A percentile compares a stretch with the other conserved stretches of the same genome.
These are phyloP conservation scores for Watsonalla binaria DNA, from an alignment of 2,888 invertebrate genomes.

Conservation along the genomic window DNA sequence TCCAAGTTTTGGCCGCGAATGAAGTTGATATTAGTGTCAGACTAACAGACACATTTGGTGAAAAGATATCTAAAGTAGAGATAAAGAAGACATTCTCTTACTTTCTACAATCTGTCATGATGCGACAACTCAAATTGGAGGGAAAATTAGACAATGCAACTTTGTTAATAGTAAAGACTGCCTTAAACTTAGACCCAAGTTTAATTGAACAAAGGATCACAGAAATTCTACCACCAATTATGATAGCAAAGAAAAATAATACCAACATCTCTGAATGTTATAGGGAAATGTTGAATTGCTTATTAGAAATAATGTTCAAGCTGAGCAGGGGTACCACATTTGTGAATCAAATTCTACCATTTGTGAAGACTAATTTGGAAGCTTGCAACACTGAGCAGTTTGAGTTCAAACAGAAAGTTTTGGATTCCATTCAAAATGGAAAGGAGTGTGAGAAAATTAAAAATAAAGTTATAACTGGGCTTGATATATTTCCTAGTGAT, in stretches of 20 bases:
- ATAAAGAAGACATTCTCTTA: slow-evolving; percentile 58
- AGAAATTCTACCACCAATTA: slow-evolving; percentile 55
- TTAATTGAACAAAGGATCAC: slow-evolving; percentile 61
- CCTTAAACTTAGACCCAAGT: slow-evolving; percentile 60
- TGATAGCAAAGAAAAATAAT: slow-evolving; percentile 53
- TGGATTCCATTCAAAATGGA: slow-evolving; percentile 27
- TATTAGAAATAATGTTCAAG: slow-evolving; percentile 66
- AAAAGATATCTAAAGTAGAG: slow-evolving; percentile 56
- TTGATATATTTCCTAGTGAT: slow-evolving; percentile 55
- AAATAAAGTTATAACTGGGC: slow-evolving; percentile 50
- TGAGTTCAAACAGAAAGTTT: slow-evolving; percentile 43
- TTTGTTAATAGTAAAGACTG: slow-evolving; percentile 53
- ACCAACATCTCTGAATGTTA: slow-evolving; percentile 38
- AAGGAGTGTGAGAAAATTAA: slow-evolving; percentile 38
- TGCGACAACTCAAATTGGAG: slow-evolving; percentile 56
- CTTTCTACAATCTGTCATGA: slow-evolving; percentile 59
- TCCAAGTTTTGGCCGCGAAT: slow-evolving; percentile 47
- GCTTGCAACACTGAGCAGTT: slow-evolving; percentile 54
- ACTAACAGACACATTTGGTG: slow-evolving; percentile 58
- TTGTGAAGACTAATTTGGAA: slow-evolving; percentile 52
- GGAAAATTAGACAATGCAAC: slow-evolving; percentile 57
- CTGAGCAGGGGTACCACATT: slow-evolving; percentile 60
- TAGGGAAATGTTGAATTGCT: slow-evolving; percentile 52
- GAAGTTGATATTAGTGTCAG: slow-evolving; percentile 62
- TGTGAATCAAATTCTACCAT: slow-evolving; percentile 57